phyloP scores from a whole-genome alignment of 2,797 vertebrate species.

The Pantherophis alleghaniensis region DNA sequence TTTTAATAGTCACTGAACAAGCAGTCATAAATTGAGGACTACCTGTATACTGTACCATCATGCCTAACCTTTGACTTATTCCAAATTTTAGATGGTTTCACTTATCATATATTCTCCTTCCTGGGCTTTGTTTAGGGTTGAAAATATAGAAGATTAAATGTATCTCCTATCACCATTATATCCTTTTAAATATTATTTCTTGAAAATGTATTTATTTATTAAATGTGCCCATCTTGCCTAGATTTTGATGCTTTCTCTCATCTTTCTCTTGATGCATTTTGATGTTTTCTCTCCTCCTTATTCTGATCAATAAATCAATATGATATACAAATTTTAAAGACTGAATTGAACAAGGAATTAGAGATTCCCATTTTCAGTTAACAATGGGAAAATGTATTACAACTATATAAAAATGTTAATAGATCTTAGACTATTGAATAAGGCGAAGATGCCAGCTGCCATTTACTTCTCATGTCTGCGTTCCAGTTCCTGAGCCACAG shows the following conservation, averaged over 20 bases:
- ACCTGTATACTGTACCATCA: not conserved
- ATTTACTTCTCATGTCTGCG: no score
- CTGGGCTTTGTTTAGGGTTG: not conserved
- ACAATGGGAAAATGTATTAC: not conserved
- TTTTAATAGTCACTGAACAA: not conserved
- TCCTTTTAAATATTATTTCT: not conserved
- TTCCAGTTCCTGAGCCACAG: no score
- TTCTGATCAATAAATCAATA: not conserved
- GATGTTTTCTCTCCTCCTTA: not conserved
- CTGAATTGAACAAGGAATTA: not conserved
- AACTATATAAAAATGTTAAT: not conserved
- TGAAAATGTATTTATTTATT: not conserved
- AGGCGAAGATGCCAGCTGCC: no score
- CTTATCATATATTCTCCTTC: not conserved
- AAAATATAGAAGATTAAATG: not conserved
- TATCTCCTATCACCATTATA: not conserved
- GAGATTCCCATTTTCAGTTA: not conserved
- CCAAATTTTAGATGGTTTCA: not conserved
- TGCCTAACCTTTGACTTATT: not conserved
- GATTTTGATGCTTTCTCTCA: no score
- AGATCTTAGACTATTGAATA: not conserved
- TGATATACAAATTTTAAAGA: not conserved
- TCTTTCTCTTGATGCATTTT: not conserved
- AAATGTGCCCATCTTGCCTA: no score
- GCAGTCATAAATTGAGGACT: not conserved